phyloP scores from a whole-genome alignment of 2,797 vertebrate genomes.

The Cynopterus sphinx region DNA sequence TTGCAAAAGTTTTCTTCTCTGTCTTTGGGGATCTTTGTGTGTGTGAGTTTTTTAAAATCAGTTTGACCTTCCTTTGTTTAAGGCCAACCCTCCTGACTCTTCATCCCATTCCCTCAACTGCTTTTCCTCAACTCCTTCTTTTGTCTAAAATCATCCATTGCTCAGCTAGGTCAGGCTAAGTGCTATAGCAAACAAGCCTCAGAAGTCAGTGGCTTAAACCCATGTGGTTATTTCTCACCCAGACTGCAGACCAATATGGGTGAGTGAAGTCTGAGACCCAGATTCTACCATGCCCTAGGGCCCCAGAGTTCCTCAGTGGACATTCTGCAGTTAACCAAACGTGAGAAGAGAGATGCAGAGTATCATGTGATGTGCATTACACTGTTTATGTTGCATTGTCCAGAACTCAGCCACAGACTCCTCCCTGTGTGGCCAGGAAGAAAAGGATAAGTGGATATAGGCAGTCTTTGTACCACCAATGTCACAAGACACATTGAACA shows the following conservation, averaged over 20 bases:
- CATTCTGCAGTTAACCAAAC: background rate
- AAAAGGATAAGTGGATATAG: background rate
- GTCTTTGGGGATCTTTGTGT: background rate
- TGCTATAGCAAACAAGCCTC: background rate
- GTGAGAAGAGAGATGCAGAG: background rate
- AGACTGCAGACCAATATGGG: background rate
- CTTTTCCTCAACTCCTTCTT: background rate
- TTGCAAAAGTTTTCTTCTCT: background rate
- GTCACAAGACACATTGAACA: background rate
- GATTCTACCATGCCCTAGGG: background rate
- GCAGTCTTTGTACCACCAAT: background rate
- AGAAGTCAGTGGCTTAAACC: background rate
- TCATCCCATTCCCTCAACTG: background rate
- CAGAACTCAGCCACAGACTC: background rate
- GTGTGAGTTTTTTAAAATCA: background rate
- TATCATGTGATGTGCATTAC: rapidly evolving
- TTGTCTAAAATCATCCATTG: background rate
- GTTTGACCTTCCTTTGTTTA: background rate
- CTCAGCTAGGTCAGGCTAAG: background rate
- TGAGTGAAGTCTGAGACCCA: background rate
- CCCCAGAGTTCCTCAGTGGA: background rate
- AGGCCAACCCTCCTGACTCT: background rate
- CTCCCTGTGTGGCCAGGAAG: background rate
- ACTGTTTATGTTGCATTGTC: background rate
- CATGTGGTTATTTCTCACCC: background rate